Conservation (phyloP, 2,797 vertebrate genomes). For the Chiloscyllium punctatum region DNA sequence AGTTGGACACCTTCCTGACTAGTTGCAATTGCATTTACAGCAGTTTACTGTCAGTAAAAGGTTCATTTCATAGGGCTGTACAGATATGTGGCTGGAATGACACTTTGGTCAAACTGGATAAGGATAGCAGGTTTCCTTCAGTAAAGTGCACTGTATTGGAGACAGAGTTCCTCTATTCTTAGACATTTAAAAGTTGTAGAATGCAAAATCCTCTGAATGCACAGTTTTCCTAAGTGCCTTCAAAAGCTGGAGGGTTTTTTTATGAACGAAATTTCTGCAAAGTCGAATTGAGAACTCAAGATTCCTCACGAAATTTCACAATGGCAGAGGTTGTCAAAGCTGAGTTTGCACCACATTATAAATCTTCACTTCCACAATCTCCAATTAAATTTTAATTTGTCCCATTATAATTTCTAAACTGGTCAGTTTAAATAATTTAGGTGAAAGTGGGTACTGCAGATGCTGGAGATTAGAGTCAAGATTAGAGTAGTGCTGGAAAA, state of each 20-base stretch:
- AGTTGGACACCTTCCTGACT: background rate
- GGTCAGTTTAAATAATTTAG: background rate
- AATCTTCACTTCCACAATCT: background rate
- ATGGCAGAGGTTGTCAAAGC: background rate
- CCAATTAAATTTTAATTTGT: background rate
- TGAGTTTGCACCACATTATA: background rate
- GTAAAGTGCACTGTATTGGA: background rate
- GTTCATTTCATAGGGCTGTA: background rate
- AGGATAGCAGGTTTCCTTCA: background rate
- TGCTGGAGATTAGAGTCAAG: too few species aligned
- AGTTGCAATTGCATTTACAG: background rate
- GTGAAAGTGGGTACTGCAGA: too few species aligned
- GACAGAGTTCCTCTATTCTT: background rate
- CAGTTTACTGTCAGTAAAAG: background rate
- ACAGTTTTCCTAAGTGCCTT: background rate
- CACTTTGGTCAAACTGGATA: background rate
- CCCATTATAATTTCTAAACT: background rate
- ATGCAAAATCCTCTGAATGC: background rate
- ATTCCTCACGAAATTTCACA: background rate
- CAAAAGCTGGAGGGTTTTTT: background rate
- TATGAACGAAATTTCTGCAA: background rate
- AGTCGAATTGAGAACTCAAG: background rate
- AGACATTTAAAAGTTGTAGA: background rate
- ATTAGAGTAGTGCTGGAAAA: too few species aligned
- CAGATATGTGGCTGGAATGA: background rate